Percentiles rank a stretch among this genome's conserved stretches.
phyloP scores from a whole-genome alignment of 1,140 invertebrate genomes.

The Eurosta solidaginis region DNA sequence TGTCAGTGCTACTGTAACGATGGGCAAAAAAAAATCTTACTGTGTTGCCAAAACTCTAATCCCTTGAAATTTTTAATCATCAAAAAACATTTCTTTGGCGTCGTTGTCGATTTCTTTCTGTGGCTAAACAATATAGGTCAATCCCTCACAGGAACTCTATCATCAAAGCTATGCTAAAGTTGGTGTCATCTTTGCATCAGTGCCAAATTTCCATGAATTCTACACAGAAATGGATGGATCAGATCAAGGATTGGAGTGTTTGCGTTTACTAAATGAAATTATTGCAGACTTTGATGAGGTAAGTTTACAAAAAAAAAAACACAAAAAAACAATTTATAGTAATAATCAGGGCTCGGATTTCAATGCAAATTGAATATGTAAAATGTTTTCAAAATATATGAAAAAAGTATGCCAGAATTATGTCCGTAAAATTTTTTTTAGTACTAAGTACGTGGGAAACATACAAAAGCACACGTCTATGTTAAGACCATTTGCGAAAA shows the following conservation, averaged over 20 bases:
- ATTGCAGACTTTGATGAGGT: conserved; percentile 92
- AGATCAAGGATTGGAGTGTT: conserved; percentile 90
- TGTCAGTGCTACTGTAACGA: neutral
- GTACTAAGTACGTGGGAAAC: too few species aligned
- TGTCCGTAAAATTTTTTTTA: too few species aligned
- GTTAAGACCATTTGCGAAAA: too few species aligned
- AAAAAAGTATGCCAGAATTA: too few species aligned
- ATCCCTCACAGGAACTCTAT: conserved; percentile 78
- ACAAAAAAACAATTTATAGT: too few species aligned
- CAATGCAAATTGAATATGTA: too few species aligned
- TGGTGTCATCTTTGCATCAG: conserved; percentile 91
- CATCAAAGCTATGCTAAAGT: conserved; percentile 91
- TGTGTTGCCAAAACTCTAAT: conserved; percentile 30
- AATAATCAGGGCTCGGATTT: too few species aligned
- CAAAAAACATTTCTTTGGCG: conserved; percentile 16
- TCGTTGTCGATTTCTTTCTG: conserved; percentile 25
- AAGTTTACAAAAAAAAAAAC: neutral
- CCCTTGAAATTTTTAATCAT: conserved; percentile 32
- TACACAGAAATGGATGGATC: conserved; percentile 93
- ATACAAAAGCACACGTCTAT: too few species aligned
- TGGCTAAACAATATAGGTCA: conserved; percentile 42
- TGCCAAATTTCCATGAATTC: conserved; percentile 96
- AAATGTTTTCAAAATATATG: too few species aligned
- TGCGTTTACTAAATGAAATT: conserved; percentile 71
- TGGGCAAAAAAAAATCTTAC: neutral